Evolutionary conservation across 2,888 invertebrate species (phyloP).

Genomic region (Geophilus truncorum): DNA sequence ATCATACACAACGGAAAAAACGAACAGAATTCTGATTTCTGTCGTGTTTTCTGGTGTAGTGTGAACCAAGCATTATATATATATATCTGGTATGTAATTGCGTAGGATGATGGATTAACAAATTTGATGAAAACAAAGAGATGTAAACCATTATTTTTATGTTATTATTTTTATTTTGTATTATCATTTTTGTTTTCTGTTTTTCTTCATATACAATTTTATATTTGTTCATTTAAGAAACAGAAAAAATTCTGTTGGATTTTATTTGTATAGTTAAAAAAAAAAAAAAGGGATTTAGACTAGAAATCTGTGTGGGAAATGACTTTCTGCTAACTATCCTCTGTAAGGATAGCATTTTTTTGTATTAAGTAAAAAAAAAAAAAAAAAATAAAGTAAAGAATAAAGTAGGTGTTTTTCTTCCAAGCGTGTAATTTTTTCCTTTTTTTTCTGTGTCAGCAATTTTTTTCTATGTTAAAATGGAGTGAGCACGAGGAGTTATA

Average conservation of each 20-base stretch:
- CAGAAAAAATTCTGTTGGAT: neutral
- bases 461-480: neutral
- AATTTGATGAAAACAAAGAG: neutral
- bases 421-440: neutral
- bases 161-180: no score
- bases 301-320: neutral
- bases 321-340: neutral
- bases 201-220: neutral
- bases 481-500: neutral
- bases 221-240: neutral
- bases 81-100: no score
- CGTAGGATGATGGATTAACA: neutral
- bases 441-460: neutral
- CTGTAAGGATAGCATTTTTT: neutral
- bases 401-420: conserved; percentile 10
- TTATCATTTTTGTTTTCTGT: neutral
- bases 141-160: neutral
- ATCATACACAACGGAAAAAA: neutral
- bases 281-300: neutral
- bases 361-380: neutral
- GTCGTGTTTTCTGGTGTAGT: no score
- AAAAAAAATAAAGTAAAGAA: neutral
- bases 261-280: conserved; percentile 7
- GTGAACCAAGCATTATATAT: no score
- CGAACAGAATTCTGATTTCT: no score